Evolutionary conservation across 2,113 vertebrate genomes (phyloP), one percentile per base, ranked within the genome.

Genomic region (Recurvirostra avosetta): DNA sequence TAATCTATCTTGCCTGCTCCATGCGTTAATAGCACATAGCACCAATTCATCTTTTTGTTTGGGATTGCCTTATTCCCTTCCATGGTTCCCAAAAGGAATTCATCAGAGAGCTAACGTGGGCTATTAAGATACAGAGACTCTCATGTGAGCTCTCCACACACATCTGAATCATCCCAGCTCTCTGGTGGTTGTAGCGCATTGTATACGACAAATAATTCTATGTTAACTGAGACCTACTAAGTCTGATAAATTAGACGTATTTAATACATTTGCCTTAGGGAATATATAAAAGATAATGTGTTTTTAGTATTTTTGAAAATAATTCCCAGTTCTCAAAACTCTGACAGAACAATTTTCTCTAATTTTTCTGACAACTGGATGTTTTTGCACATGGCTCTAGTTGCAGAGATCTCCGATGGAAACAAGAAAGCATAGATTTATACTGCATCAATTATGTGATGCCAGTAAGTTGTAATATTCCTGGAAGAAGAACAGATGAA

Each of bases 181-280:
- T 91, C 74, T 68, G 11, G 40, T 23, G 12, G 15, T 22, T 82
- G 53, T 52, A 66, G 26, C 1, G 5, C 34, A 78, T n/a, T 65
- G 53, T 70, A 38, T 78, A 20, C 61, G 70, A 94, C 73, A 90
- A 94, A 90, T 61, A 94, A 92, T 40, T 81, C 78, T 43, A 12
- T 61, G 49, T 25, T 75, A 94, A 65, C 80, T 56, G 58, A 59
- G 50, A 80, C 25, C 61, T 86, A 86, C 47, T 66, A 92, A 61
- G 20, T 81, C 86, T 96, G 86, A 91, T 84, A 77, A 95, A 96
- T 86, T 86, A 89, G 32, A 80, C 58, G n/a, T 70, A n/a, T 77
- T 95, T 96, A 84, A 91, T 81, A 71, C 5, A 32, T 15, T 94
- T 86, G 49, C 78, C 19, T 87, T 55, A 36, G 83, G 72, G 76